These are phyloP conservation scores for Arothron firmamentum DNA, from an alignment of 2,113 vertebrate species.

Conservation along the genomic window DNA sequence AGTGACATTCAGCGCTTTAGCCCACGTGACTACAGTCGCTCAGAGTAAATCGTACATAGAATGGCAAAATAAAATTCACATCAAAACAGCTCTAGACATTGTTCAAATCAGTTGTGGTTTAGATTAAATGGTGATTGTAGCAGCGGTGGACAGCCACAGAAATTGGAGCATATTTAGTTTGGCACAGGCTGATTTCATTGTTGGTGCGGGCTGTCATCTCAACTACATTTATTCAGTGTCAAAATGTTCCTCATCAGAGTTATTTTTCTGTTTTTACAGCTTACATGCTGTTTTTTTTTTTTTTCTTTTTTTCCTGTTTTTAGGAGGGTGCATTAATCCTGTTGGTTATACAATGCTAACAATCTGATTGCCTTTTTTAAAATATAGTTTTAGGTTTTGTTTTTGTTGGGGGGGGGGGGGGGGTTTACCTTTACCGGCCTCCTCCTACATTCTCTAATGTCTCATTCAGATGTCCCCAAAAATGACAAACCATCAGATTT, in stretches of 20 bases:
- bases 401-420: too few relatives aligned
- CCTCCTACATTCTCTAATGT: too few relatives aligned
- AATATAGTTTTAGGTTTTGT: too few relatives aligned
- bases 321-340: too few relatives aligned
- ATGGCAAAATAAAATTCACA: conserved; percentile 29
- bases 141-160: conserved; percentile 32
- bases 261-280: conserved; percentile 18
- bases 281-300: conserved; percentile 1
- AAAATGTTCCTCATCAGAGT: conserved; percentile 34
- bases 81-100: conserved; percentile 33
- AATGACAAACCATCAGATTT: too few relatives aligned
- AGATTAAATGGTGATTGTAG: conserved; percentile 19
- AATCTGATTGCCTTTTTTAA: too few relatives aligned
- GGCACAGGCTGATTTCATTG: conserved; percentile 37
- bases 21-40: conserved; percentile 23
- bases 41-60: conserved; percentile 1
- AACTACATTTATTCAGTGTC: conserved; percentile 49
- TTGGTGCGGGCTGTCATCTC: conserved; percentile 41
- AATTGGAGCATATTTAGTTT: conserved; percentile 31
- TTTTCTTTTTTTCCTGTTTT: neutral
- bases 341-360: too few relatives aligned
- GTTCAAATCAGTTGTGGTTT: conserved; percentile 44
- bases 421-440: neutral
- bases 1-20: conserved; percentile 28
- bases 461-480: too few relatives aligned